Conservation (phyloP, 2,113 vertebrate genomes). For the Thunnus maccoyii region DNA sequence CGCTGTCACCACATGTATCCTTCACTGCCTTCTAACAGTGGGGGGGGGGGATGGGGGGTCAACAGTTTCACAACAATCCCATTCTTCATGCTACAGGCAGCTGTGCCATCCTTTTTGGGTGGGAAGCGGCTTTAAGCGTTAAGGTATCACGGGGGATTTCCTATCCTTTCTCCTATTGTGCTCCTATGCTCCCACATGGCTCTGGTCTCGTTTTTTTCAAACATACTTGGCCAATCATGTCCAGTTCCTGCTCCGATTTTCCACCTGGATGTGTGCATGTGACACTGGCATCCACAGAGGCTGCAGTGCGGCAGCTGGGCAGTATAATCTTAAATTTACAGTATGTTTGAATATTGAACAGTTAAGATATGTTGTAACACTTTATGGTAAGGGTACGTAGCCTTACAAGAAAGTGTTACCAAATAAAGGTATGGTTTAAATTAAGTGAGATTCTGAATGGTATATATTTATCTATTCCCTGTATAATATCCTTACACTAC, state of each 20-base stretch:
- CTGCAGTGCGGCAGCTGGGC: no score
- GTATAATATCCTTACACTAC: background rate
- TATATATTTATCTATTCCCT: background rate
- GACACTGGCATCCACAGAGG: background rate
- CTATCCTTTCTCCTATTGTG: slow-evolving; percentile 21
- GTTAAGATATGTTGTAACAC: no score
- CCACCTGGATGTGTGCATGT: background rate
- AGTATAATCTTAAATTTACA: no score
- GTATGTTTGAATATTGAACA: no score
- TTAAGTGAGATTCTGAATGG: background rate
- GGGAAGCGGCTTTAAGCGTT: slow-evolving; percentile 28
- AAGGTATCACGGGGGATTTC: slow-evolving; percentile 38
- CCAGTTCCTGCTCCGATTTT: background rate
- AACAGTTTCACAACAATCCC: slow-evolving; percentile 40
- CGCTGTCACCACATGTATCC: slow-evolving; percentile 32
- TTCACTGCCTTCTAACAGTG: slow-evolving; percentile 5
- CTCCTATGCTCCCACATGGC: slow-evolving; percentile 1
- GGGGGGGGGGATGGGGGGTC: background rate
- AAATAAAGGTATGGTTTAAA: no score
- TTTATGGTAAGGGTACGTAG: no score
- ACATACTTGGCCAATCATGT: background rate
- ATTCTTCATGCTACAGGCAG: slow-evolving; percentile 43
- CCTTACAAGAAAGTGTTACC: no score
- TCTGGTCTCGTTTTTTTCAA: background rate
- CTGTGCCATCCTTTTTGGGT: slow-evolving; percentile 16